These are phyloP conservation scores for Daktulosphaira vitifoliae DNA, from an alignment of 1,140 invertebrate species.

Conservation along the genomic window DNA sequence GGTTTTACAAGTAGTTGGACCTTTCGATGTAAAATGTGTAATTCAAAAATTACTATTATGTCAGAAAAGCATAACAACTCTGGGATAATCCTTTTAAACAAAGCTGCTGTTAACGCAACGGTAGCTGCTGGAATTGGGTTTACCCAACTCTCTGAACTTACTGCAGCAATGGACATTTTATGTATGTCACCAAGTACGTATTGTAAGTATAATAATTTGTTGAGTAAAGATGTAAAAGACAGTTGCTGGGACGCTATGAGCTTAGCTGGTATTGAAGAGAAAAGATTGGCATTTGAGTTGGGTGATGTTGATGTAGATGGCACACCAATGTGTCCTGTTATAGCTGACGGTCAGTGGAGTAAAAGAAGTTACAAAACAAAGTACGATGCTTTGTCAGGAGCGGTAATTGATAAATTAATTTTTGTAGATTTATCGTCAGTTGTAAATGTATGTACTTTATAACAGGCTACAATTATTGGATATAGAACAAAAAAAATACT, in stretches of 20 bases:
- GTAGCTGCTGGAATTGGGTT: not conserved
- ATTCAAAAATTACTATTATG: too few species aligned
- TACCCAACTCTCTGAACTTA: not conserved
- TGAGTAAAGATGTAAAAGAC: constrained; percentile 31
- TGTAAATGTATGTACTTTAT: constrained; percentile 26
- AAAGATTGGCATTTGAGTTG: constrained; percentile 32
- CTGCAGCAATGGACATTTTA: constrained; percentile 3
- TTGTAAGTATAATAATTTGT: not conserved
- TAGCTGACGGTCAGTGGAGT: constrained; percentile 40
- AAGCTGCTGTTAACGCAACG: not conserved
- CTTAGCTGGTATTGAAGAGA: constrained; percentile 36
- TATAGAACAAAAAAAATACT: not conserved
- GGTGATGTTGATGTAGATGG: constrained; percentile 36
- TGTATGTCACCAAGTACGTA: not conserved
- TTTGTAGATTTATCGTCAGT: too few species aligned
- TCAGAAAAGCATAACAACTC: too few species aligned
- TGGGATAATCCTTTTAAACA: too few species aligned
- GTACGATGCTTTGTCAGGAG: too few species aligned
- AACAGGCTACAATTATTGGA: constrained; percentile 6
- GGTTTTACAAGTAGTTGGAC: too few species aligned
- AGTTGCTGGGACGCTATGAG: constrained; percentile 32
- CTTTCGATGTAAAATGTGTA: too few species aligned
- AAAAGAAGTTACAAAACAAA: constrained; percentile 40
- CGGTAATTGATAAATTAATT: too few species aligned
- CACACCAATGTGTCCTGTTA: constrained; percentile 39